Evolutionary conservation across 1,140 invertebrate genomes (phyloP), one percentile per base, ranked within the genome.

Genomic region (Orius insidiosus): DNA sequence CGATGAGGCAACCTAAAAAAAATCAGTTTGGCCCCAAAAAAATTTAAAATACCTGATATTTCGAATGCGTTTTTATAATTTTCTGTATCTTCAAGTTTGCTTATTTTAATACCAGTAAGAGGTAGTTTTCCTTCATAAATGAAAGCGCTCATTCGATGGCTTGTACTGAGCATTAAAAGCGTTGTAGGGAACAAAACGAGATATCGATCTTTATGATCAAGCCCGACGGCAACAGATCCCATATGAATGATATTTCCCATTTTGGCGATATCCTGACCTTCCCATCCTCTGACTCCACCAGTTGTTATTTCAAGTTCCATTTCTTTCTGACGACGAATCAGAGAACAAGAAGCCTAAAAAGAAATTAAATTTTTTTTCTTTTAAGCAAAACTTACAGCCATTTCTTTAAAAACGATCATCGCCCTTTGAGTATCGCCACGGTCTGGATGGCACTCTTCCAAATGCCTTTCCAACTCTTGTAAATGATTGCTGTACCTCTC

Each of bases 351-450:
- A 59, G 82, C 78, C 87, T 92, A 58, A 55, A 52, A 53, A 48
- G 53, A 37, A 45, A 19, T 10, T 32, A 48, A 32, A 40, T 18
- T 9, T 24, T n/a, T 47, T 11, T 44, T 41, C 18, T 41, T 3
- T 15, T 41, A 16, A 41, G 10, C n/a, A 19, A 41, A 46, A 74
- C 76, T 74, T 67, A 93, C 87, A 49, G 85, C 79, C 56, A 98
- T 85, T 57, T 97, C 89, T 61, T 90, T 86, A 63, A 93, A 98
- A 18, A 98, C 81, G 52, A 77, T 76, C 54, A 92, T 81, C 36
- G 90, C 90, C 50, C 94, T 68, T 61, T 97, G 92, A 1, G 90
- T 87, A 59, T 98, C 93, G 2, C 94, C 95, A 52, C 93, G 69
- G 65, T 98, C 95, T 2, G 84, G 74, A 65, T 98, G 92, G 58